Base-by-base conservation (phyloP, 2,888 invertebrate genomes). In the Drosophila neonasuta region DNA sequence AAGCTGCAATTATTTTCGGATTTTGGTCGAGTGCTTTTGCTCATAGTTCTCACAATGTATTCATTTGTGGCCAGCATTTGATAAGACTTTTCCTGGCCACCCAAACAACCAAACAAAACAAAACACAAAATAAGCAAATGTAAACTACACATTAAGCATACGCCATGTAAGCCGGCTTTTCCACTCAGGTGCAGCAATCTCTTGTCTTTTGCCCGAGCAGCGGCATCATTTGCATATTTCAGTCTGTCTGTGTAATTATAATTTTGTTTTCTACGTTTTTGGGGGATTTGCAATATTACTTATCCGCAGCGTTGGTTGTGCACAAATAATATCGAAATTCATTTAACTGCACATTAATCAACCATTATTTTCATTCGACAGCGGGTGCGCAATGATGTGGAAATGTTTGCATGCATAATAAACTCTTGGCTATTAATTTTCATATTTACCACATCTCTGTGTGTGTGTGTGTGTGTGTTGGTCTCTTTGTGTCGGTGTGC, bases 291-390 rank as follows among this genome's bases (percentile, higher is more conserved):
- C 41, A 4, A 20, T 58, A 72, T 79, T 41, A 69, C 62, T 20
- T 46, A 79, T 72, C 57, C 76, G 77, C 66, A 44, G 11, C 45
- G 56, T 45, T 44, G 45, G 56, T 45, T 44, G 45, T 11, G 39
- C 68, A 66, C 68, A 66, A 66, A 72, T 48, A 44, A 46, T 45
- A 55, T 55, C 54, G 57, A 62, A 62, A 67, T 72, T 67, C 58
- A 56, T 39, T 73, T 59, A 55, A 61, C 48, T 61, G 55, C 60
- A 64, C 82, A 81, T 85, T 77, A 87, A 87, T 83, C 85, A 85
- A 69, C 63, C 57, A 75, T 80, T 36, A 24, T 24, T 62, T 54
- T 4, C 49, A 50, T 41, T 36, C 44, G 57, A 48, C 48, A 8
- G 50, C n/a, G 52, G 24, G n/a, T n/a, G 36, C 20, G 58, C 79